phyloP scores from a whole-genome alignment of 2,797 vertebrate genomes.

The Chromobotia macracanthus region DNA sequence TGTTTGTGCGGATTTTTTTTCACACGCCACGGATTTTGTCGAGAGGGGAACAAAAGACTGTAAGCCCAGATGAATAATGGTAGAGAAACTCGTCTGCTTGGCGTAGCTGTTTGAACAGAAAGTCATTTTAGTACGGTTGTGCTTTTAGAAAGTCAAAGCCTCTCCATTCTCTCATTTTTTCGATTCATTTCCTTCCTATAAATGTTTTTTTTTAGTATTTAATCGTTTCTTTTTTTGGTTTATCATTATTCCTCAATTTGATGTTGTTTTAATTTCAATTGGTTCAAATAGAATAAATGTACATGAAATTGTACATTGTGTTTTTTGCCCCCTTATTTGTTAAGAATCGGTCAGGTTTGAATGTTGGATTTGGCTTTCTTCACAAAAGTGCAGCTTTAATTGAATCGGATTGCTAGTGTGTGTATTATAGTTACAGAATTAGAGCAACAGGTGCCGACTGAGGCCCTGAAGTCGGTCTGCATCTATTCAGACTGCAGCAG shows the following conservation, averaged over 20 bases:
- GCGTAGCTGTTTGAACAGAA: neutral
- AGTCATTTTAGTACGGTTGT: neutral
- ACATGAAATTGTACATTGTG: no score
- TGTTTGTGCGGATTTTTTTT: slow-evolving; percentile 82
- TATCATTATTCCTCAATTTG: neutral
- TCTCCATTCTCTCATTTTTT: neutral
- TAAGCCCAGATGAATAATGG: neutral
- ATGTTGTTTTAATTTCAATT: neutral
- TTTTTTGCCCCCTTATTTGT: neutral
- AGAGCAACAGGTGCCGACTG: slow-evolving; percentile 19
- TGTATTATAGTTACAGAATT: neutral
- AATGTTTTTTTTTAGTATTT: neutral
- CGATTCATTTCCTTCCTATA: no score
- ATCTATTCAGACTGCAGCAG: neutral
- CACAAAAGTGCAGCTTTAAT: neutral
- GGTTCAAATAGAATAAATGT: neutral
- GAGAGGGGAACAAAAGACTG: slow-evolving; percentile 6
- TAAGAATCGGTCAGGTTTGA: neutral
- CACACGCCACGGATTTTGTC: slow-evolving; percentile 50
- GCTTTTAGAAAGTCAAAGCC: no score
- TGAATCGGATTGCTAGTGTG: neutral
- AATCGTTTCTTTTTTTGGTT: neutral
- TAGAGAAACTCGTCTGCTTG: neutral
- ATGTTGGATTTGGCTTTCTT: neutral
- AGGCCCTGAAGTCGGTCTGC: neutral